phyloP scores from a whole-genome alignment of 2,113 vertebrate genomes.

The Cricetomys ansorgei region DNA sequence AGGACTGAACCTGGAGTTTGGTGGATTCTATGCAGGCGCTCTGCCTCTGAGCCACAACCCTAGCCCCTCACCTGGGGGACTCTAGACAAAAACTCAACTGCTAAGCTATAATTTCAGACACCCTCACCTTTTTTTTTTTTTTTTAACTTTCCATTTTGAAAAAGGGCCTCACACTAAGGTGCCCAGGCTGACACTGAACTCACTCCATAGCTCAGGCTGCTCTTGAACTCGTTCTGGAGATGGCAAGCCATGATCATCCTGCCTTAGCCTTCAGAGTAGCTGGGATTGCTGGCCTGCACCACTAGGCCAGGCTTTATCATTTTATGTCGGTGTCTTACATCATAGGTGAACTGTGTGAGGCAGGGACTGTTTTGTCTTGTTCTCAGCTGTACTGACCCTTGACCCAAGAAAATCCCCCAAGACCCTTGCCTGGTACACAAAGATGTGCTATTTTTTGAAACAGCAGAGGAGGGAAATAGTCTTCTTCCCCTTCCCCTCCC shows the following conservation, averaged over 20 bases:
- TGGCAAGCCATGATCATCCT: neutral
- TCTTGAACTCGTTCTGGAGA: neutral
- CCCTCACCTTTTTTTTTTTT: neutral
- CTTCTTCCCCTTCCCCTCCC: neutral
- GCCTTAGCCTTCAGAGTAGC: neutral
- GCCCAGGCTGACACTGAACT: neutral
- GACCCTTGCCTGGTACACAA: neutral
- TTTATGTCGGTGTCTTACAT: neutral
- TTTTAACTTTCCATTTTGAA: neutral
- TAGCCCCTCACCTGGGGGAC: neutral
- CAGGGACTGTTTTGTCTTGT: neutral
- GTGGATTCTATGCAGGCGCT: neutral
- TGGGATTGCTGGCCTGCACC: neutral
- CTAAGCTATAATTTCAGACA: neutral
- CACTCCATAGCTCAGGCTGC: neutral
- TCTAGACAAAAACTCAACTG: neutral
- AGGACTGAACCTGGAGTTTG: neutral
- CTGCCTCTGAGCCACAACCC: neutral
- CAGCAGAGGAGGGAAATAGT: neutral
- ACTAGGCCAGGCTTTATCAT: neutral
- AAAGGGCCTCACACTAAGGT: neutral
- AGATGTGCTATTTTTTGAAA: neutral
- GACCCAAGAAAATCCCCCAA: neutral
- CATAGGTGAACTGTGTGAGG: neutral
- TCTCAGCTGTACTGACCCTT: rapidly evolving